Evolutionary conservation across 1,140 invertebrate genomes (phyloP), one percentile per base, ranked within the genome.

Genomic region (Frieseomelitta varia): DNA sequence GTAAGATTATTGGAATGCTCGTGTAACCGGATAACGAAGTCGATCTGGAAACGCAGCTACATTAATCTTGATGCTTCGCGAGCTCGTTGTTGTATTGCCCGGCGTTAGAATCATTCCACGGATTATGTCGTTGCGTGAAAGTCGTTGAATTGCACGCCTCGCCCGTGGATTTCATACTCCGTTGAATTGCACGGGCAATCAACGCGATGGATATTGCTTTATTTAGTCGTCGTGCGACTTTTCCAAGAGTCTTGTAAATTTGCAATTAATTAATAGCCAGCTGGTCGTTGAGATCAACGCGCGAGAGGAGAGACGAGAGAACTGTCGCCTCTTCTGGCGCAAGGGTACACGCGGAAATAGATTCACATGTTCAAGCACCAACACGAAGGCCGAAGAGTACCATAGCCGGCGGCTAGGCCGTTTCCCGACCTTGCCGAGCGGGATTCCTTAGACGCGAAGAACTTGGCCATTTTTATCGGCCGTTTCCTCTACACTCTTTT

Each of bases 381-480:
- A 88, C 55, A 82, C 73, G 51, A 58, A 73, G 73, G 75, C 76
- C 80, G 83, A 89, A 88, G 79, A 88, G 79, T 83, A 80, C 74
- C 85, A 87, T 85, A 88, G 90, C 91, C 91, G n/a, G 84, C 85
- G 90, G 89, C 91, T 92, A 92, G 91, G 90, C 85, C 91, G 88
- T 92, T 91, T 90, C 90, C 90, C 88, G 91, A 88, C 91, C 91
- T 92, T 92, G 91, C 88, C 89, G 67, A 87, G 90, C 89, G 89
- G 86, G 91, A 92, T 92, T 92, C 91, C 89, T 91, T 86, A 88
- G 88, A 89, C 79, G 84, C 85, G 82, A 90, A 85, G 83, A 89
- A 83, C 67, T 84, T 88, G 51, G 63, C 80, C 81, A 88, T 89
- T 89, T 89, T 89, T 89, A 85, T 83, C 84, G 55, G 47, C 17